Evolutionary conservation across 2,113 vertebrate genomes (phyloP).

Genomic region (Patagioenas fasciata): DNA sequence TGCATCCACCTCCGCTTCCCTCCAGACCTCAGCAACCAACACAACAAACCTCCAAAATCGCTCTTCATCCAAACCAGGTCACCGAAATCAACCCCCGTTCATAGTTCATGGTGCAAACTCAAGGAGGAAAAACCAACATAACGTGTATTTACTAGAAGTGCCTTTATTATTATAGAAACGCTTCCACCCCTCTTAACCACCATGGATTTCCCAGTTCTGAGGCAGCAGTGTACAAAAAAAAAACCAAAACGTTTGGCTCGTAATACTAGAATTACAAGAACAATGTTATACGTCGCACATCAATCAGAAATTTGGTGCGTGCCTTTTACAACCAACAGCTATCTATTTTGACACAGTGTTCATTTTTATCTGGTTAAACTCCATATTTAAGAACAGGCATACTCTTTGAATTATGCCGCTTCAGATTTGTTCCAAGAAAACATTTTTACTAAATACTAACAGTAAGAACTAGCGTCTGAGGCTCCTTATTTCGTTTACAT

Average conservation of each 20-base stretch:
- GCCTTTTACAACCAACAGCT: background rate
- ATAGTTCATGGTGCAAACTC: background rate
- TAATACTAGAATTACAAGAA: background rate
- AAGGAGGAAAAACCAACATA: background rate
- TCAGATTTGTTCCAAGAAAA: constrained; percentile 10
- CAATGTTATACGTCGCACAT: background rate
- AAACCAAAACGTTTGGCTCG: background rate
- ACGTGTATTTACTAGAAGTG: constrained; percentile 25
- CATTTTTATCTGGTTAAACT: background rate
- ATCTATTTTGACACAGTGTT: background rate
- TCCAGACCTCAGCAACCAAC: constrained; percentile 8
- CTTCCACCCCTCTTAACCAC: constrained; percentile 36
- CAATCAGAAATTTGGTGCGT: background rate
- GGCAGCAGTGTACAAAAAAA: constrained; percentile 7
- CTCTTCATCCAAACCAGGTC: background rate
- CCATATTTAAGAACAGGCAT: background rate
- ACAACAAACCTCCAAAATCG: background rate
- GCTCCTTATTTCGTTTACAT: background rate
- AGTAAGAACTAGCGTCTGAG: background rate
- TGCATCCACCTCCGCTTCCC: constrained; percentile 39
- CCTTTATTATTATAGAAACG: constrained; percentile 52
- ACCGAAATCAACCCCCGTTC: background rate
- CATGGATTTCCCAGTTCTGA: constrained; percentile 20
- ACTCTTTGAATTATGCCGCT: background rate
- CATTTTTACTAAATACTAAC: background rate